Conservation (phyloP, 2,888 invertebrate species). For the Acholoe squamosa region DNA sequence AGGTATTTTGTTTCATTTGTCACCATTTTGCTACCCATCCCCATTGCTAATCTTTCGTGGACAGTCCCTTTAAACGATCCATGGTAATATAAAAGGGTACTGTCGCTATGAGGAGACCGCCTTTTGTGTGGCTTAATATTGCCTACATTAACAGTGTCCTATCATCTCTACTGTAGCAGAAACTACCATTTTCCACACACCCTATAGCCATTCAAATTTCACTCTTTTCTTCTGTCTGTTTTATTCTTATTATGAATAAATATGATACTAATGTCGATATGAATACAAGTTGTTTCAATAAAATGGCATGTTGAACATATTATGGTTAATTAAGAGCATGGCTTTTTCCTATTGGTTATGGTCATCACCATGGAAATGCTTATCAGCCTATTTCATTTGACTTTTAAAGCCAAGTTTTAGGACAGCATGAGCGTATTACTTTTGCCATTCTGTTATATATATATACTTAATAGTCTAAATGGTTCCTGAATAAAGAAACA, state of each 20-base stretch:
- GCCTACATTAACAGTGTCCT: constrained; percentile 6
- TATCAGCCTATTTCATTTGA: too few relatives aligned
- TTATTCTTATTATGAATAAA: too few relatives aligned
- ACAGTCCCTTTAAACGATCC: neutral
- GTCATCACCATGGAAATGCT: neutral
- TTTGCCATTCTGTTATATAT: too few relatives aligned
- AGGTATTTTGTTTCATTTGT: constrained; percentile 40
- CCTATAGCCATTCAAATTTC: neutral
- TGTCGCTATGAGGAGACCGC: constrained; percentile 2
- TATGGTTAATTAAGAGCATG: constrained; percentile 26
- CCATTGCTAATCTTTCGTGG: neutral
- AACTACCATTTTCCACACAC: neutral
- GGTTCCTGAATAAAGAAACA: too few relatives aligned
- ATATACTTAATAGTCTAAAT: too few relatives aligned
- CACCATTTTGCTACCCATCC: constrained; percentile 21
- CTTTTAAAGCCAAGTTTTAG: too few relatives aligned
- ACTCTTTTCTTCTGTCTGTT: neutral
- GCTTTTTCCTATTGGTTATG: constrained; percentile 13
- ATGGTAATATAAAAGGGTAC: neutral
- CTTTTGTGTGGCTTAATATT: neutral
- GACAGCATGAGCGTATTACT: too few relatives aligned
- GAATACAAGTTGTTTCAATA: neutral
- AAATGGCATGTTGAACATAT: neutral
- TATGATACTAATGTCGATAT: neutral
- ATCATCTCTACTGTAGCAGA: neutral